These are phyloP conservation scores for Listronotus bonariensis DNA, from an alignment of 1,140 invertebrate genomes.

Conservation along the genomic window DNA sequence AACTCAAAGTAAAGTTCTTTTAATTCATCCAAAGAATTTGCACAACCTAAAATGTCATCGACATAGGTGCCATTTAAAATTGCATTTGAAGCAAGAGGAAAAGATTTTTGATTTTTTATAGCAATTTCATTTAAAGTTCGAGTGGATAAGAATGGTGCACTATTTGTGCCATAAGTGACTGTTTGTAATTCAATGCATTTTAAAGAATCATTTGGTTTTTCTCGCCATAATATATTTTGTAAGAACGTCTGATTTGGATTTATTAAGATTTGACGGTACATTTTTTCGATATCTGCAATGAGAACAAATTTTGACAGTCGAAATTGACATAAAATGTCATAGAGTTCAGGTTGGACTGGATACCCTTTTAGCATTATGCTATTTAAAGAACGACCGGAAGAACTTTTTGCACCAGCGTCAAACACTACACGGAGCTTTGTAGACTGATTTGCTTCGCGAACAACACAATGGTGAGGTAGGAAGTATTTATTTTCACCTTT, in stretches of 20 bases:
- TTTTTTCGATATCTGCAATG: conserved; percentile 47
- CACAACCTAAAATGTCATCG: conserved; percentile 56
- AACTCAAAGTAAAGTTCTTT: conserved; percentile 41
- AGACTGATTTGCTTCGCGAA: conserved; percentile 46
- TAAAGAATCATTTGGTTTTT: conserved; percentile 33
- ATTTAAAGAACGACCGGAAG: too few relatives aligned
- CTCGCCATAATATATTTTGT: conserved; percentile 53
- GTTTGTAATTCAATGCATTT: too few relatives aligned
- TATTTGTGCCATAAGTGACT: too few relatives aligned
- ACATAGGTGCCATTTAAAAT: conserved; percentile 54
- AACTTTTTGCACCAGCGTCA: conserved; percentile 36
- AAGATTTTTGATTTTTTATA: conserved; percentile 41
- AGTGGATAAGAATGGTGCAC: too few relatives aligned
- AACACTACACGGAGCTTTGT: conserved; percentile 52
- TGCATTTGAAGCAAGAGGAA: conserved; percentile 43
- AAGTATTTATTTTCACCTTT: conserved; percentile 46
- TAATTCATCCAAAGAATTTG: conserved; percentile 32
- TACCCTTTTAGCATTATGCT: too few relatives aligned
- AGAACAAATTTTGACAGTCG: too few relatives aligned
- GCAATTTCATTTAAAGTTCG: conserved; percentile 48
- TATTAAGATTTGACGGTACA: conserved; percentile 53
- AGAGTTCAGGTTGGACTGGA: too few relatives aligned
- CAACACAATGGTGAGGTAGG: conserved; percentile 55
- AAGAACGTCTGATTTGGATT: conserved; percentile 43
- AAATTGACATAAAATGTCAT: too few relatives aligned